Evolutionary conservation across 2,888 invertebrate genomes (phyloP), one percentile per base, ranked within the genome.

Genomic region (Cheilosia impressa): DNA sequence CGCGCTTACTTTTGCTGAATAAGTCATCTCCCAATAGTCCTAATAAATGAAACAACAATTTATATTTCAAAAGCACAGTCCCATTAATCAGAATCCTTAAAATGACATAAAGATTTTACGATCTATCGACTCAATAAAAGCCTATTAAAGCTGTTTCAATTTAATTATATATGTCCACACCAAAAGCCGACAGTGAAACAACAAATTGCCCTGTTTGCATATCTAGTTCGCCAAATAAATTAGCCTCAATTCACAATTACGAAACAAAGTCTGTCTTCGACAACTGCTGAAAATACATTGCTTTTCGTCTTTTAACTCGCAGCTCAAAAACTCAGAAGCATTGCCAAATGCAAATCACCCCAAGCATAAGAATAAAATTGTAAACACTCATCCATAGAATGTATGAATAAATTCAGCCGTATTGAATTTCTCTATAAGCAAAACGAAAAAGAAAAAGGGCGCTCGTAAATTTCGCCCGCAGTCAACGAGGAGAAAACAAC

Each of bases 261-360:
- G 34, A 13, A 38, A 38, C 34, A 13, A 38, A 13, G 13, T 38
- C 2, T 31, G 22, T 43, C 13, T 1, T 22, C 58, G 19, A 43
- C 24, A 24, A 4, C 60, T 19, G n/a, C 1, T 31, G 7, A 31
- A 7, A 31, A 7, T 7, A 31, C 1, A 4, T 43, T 24, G 15
- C 7, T 24, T n/a, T n/a, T n/a, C n/a, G n/a, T n/a, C n/a, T n/a
- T n/a, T n/a, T n/a, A n/a, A n/a, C n/a, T n/a, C n/a, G n/a, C n/a
- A n/a, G n/a, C n/a, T n/a, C n/a, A n/a, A 19, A 10, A 17, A 17
- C 19, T 15, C 43, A 15, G 45, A n/a, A 17, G 13, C 2, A 24
- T 47, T 45, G 47, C 38, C 60, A 60, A 50, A 71, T 71, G 71
- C 60, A 71, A 71, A 71, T 58, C n/a, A 50, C 6, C 34, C 17